A percentile compares a stretch with the other conserved stretches of the same genome.
These are phyloP conservation scores for Adrianichthys oophorus DNA, from an alignment of 2,797 vertebrate species.

Conservation along the genomic window DNA sequence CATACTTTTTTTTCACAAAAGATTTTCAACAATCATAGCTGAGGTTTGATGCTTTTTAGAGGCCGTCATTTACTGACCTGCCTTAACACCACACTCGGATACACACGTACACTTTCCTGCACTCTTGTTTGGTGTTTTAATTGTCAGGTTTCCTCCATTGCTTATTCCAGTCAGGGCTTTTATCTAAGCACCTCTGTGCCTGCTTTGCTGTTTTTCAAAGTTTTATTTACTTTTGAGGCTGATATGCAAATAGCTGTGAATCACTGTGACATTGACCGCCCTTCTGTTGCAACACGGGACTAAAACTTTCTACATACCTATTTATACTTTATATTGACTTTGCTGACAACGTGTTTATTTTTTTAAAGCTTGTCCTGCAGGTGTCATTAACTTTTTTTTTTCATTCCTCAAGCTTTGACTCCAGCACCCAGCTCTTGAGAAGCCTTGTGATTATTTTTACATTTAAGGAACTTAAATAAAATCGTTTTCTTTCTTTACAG, in stretches of 20 bases:
- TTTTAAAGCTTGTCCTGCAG: too few species aligned
- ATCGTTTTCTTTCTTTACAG: slow-evolving; percentile 66
- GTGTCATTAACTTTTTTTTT: too few species aligned
- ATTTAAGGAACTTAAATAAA: slow-evolving; percentile 9
- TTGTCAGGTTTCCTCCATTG: slow-evolving; percentile 58
- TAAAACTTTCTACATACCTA: too few species aligned
- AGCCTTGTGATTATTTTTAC: not conserved
- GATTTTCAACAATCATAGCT: slow-evolving; percentile 24
- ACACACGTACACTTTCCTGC: not conserved
- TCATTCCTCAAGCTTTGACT: too few species aligned
- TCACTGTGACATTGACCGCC: slow-evolving; percentile 56
- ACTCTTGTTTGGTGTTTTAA: slow-evolving; percentile 34
- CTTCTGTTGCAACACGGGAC: slow-evolving; percentile 44
- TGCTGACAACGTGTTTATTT: too few species aligned
- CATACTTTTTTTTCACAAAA: slow-evolving; percentile 59
- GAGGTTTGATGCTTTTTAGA: slow-evolving; percentile 25
- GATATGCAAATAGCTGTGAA: slow-evolving; percentile 56
- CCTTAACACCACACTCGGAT: slow-evolving; percentile 12
- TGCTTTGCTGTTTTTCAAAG: slow-evolving; percentile 43
- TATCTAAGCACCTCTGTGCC: slow-evolving; percentile 49
- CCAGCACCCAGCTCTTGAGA: not conserved
- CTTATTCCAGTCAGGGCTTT: slow-evolving; percentile 61
- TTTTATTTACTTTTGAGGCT: slow-evolving; percentile 63
- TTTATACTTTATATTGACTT: too few species aligned
- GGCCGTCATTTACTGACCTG: slow-evolving; percentile 66